These are phyloP conservation scores for Nomada fabriciana DNA, from an alignment of 2,888 invertebrate genomes.

Conservation along the genomic window DNA sequence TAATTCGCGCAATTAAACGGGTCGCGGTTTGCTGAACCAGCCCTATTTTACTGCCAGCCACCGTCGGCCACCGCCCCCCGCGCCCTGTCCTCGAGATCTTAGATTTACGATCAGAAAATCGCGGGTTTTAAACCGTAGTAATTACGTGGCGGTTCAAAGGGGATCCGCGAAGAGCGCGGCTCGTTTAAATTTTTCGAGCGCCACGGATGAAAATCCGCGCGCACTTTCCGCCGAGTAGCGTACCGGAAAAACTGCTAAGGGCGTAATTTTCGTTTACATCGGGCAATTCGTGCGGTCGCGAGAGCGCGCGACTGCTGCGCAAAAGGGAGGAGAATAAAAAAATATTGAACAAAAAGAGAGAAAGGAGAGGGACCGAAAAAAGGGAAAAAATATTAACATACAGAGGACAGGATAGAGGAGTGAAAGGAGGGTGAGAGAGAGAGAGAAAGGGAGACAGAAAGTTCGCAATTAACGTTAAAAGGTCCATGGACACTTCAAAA, in stretches of 20 bases:
- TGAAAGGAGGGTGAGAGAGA: background rate
- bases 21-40: conserved; percentile 24
- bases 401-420: too few relatives aligned
- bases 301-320: background rate
- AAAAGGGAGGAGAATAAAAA: conserved; percentile 10
- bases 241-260: conserved; percentile 61
- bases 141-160: conserved; percentile 59
- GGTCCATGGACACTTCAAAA: conserved; percentile 71
- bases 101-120: conserved; percentile 56
- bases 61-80: background rate
- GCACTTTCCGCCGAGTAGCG: conserved; percentile 28
- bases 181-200: conserved; percentile 64
- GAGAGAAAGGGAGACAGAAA: conserved; percentile 42
- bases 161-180: conserved; percentile 43
- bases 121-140: conserved; percentile 45
- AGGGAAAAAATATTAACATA: too few relatives aligned
- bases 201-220: conserved; percentile 54
- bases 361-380: too few relatives aligned
- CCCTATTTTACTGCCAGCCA: conserved; percentile 19
- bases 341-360: conserved; percentile 31
- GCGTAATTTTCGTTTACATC: conserved; percentile 72
- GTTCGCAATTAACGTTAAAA: conserved; percentile 75
- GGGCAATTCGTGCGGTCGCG: conserved; percentile 28
- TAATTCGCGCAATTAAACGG: conserved; percentile 59
- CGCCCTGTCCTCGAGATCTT: conserved; percentile 39